These are phyloP conservation scores for Gyrodactylus salaris DNA, from an alignment of 1,140 invertebrate genomes.

Conservation along the genomic window DNA sequence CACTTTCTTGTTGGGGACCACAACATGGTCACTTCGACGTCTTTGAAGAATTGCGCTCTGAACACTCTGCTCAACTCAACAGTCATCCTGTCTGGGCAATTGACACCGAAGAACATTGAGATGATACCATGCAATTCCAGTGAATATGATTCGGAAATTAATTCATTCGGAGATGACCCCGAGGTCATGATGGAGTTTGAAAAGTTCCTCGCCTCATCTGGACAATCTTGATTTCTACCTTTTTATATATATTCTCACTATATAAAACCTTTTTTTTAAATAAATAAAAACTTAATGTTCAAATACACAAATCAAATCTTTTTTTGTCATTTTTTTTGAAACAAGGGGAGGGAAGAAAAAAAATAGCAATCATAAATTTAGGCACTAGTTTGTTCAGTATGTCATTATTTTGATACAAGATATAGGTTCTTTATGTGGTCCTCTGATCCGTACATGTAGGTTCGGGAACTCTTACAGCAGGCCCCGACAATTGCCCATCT, in stretches of 20 bases:
- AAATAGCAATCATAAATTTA: too few species aligned
- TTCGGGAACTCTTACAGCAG: neutral
- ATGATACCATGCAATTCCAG: neutral
- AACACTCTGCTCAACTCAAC: neutral
- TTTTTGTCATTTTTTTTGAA: too few species aligned
- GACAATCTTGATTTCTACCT: neutral
- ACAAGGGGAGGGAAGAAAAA: too few species aligned
- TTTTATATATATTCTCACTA: too few species aligned
- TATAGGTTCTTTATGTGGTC: neutral
- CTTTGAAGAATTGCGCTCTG: neutral
- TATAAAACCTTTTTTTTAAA: too few species aligned
- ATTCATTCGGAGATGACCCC: neutral
- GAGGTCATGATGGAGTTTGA: neutral
- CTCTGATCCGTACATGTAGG: neutral
- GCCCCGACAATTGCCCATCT: neutral
- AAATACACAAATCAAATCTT: too few species aligned
- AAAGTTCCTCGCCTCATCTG: neutral
- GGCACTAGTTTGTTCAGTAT: too few species aligned
- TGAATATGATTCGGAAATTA: neutral
- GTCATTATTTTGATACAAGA: neutral
- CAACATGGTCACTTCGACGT: neutral
- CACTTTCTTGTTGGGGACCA: neutral
- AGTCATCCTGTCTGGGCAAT: neutral
- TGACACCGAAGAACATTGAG: neutral
- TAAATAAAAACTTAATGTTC: too few species aligned